Base-by-base conservation (phyloP, 2,113 vertebrate genomes). In the Chiloscyllium plagiosum region DNA sequence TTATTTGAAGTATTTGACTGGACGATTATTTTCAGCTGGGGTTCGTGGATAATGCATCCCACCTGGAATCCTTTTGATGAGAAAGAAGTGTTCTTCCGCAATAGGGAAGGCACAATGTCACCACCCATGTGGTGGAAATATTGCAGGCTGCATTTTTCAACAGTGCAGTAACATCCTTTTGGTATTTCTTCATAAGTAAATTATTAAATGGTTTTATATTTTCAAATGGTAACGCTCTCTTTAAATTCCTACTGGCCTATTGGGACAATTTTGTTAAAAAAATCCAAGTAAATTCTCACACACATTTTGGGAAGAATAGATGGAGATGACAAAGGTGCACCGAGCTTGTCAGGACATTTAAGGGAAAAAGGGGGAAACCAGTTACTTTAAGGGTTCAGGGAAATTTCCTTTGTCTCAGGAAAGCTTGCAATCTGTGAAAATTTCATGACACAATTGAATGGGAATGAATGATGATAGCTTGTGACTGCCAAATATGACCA, bases 1-100 rank as follows among this genome's bases (percentile, higher is more conserved):
- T 72, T 95, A 70, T 72, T 69, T 69, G n/a, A 95, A 95, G 68
- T 70, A 70, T 69, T 95, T 95, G 68, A 95, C 93, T 70, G 66
- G 68, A 95, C 22, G 37, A 50, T 47, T 95, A 95, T 95, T 95
- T 69, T 95, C 66, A 95, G 66, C 68, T 95, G 65, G 42, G 37
- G 12, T 10, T 10, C 50, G 12, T 29, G 12, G 93, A 72, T 72
- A 95, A 95, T 95, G 20, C 68, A 70, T 95, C 93, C 93, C 68
- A 70, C 66, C 93, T 95, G 93, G 93, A 72, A 42, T 50, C 37
- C 3, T 70, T 70, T 69, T 69, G 50, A 87, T 87, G 85, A 26
- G 85, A 56, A 89, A 87, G 85, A 87, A 89, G 86, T 89, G 22
- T 24, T 56, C 47, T 29, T 42, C 42, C 13, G 65, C 37, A 26